These are phyloP conservation scores for Candoia aspera DNA, from an alignment of 2,113 vertebrate species.

Conservation along the genomic window DNA sequence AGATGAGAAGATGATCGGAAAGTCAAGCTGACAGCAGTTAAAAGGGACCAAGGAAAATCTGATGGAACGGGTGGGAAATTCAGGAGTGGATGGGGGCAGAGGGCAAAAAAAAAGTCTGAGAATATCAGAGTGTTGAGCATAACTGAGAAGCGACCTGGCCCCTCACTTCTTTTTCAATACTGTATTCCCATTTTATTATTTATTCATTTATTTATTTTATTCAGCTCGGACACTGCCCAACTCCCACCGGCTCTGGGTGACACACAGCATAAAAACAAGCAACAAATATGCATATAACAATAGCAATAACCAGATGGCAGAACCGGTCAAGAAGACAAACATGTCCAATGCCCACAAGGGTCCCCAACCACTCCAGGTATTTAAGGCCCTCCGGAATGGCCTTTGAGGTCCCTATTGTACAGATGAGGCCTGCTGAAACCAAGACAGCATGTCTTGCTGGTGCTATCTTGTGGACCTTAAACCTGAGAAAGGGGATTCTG, in stretches of 20 bases:
- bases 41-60: background rate
- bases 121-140: background rate
- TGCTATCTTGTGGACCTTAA: background rate
- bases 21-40: background rate
- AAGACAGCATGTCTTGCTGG: accelerated
- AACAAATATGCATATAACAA: background rate
- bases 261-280: background rate
- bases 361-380: background rate
- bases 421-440: background rate
- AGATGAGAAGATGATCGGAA: background rate
- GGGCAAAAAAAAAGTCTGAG: background rate
- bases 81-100: background rate
- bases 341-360: background rate
- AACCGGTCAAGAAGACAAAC: background rate
- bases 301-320: background rate
- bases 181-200: background rate
- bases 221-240: background rate
- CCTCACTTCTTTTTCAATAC: background rate
- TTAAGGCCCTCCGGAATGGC: background rate
- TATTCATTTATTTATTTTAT: background rate
- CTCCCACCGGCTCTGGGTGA: background rate
- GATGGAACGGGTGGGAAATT: background rate
- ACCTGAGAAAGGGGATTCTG: background rate
- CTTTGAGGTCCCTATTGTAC: background rate
- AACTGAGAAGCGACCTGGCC: background rate